Conservation (phyloP, 2,797 vertebrate species). For the Darevskia mixta region DNA sequence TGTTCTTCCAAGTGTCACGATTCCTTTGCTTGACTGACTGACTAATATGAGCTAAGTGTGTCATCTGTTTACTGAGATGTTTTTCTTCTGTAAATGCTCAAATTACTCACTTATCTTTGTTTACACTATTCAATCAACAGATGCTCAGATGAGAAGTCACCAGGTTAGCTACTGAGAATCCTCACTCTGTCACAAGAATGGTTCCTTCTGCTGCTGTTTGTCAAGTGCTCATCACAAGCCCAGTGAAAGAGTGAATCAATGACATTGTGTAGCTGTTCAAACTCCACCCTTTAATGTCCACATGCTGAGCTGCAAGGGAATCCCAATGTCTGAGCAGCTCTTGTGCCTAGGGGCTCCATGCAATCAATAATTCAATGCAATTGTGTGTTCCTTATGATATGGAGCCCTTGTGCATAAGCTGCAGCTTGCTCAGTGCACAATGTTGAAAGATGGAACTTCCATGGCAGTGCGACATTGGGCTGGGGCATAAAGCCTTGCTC, state of each 20-base stretch:
- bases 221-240: not conserved
- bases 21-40: constrained; percentile 24
- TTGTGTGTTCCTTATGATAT: not conserved
- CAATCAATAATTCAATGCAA: not conserved
- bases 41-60: constrained; percentile 14
- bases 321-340: not conserved
- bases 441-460: not conserved
- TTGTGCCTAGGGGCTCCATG: not conserved
- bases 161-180: constrained; percentile 20
- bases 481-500: not conserved
- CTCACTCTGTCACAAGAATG: not conserved
- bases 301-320: no score
- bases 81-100: constrained; percentile 23
- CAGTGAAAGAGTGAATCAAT: not conserved
- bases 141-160: constrained; percentile 24
- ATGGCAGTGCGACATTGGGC: not conserved
- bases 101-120: constrained; percentile 34
- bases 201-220: not conserved
- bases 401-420: not conserved
- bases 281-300: not conserved
- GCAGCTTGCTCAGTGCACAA: not conserved
- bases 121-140: constrained; percentile 26
- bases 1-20: constrained; percentile 1
- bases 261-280: not conserved
- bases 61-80: constrained; percentile 20